Base-by-base conservation (phyloP, 2,113 vertebrate species). In the Chaetorhynchus papuensis region DNA sequence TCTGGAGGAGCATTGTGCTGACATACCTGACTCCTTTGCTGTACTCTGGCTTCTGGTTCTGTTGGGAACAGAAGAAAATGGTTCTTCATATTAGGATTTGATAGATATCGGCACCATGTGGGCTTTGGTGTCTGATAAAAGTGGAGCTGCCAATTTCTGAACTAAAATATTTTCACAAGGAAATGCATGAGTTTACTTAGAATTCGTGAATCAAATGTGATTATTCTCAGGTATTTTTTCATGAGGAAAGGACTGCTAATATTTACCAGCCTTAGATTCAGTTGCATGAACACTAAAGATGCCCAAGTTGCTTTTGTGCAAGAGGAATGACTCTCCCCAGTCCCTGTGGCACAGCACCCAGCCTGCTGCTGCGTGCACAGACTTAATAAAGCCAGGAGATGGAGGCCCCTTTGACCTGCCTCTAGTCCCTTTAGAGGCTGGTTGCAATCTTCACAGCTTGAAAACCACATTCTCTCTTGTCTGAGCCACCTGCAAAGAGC, bases 41-140 rank as follows among this genome's bases (percentile, higher is more conserved):
- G 30, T 57, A 16, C 22, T 70, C 71, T 5, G 53, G 42, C 49
- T 81, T 71, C 11, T 56, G 31, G 6, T 42, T 87, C 27, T 65
- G 7, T 41, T 37, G 18, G 30, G 30, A 81, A 22, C 27, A 69
- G 33, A 77, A 63, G 5, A 50, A 83, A 80, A 64, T 45, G 1
- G 5, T 61, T 84, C 26, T 37, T 84, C 4, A 8, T 65, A 33
- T 41, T 47, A 57, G n/a, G 45, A 82, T 74, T 82, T 1, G 1
- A 1, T 45, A 71, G 26, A 1, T 53, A 20, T 28, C 11, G 11
- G 18, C 66, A 50, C 33, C 9, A 0, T 22, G 9, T 4, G 33
- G 39, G 42, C 42, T 47, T 87, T 0, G 0, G 5, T 45, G 15
- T 18, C 20, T 60, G 39, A 41, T 80, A 26, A 35, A 93, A 82